A percentile compares a stretch with the other conserved stretches of the same genome.
Evolutionary conservation across 2,888 invertebrate genomes (phyloP).

Genomic region (Halictus quadricinctus): DNA sequence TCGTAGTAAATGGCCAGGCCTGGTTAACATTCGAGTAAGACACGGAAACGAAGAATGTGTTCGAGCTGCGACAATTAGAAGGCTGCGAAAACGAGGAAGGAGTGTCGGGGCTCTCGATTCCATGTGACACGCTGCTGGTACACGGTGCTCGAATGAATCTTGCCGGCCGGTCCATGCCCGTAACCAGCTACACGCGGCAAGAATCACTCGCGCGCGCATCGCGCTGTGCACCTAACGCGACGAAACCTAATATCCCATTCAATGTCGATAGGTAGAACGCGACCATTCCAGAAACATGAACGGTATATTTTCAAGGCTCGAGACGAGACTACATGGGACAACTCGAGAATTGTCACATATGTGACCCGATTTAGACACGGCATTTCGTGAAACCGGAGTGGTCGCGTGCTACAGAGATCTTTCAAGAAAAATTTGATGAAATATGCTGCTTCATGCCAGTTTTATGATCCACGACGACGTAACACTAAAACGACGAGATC

Average conservation of each 20-base stretch:
- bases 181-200: neutral
- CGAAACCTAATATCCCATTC: constrained; percentile 54
- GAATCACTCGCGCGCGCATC: neutral
- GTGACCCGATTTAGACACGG: constrained; percentile 1
- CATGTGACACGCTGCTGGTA: neutral
- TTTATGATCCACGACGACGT: neutral
- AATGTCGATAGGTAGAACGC: constrained; percentile 55
- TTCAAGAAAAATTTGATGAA: constrained; percentile 21
- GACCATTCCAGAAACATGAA: constrained; percentile 54
- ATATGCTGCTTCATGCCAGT: neutral
- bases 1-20: too few relatives aligned
- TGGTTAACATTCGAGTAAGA: neutral
- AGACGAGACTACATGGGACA: constrained; percentile 22
- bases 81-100: neutral
- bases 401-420: neutral
- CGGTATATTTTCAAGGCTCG: constrained; percentile 54
- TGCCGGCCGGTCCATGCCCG: constrained; percentile 1
- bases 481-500: neutral
- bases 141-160: neutral
- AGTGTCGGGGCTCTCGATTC: neutral
- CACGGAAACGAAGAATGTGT: neutral
- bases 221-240: constrained; percentile 22
- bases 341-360: constrained; percentile 35
- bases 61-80: neutral
- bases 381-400: constrained; percentile 17